Percentiles rank a stretch among this genome's conserved stretches.
phyloP scores from a whole-genome alignment of 2,888 invertebrate species.

The Phrixothrix hirtus region DNA sequence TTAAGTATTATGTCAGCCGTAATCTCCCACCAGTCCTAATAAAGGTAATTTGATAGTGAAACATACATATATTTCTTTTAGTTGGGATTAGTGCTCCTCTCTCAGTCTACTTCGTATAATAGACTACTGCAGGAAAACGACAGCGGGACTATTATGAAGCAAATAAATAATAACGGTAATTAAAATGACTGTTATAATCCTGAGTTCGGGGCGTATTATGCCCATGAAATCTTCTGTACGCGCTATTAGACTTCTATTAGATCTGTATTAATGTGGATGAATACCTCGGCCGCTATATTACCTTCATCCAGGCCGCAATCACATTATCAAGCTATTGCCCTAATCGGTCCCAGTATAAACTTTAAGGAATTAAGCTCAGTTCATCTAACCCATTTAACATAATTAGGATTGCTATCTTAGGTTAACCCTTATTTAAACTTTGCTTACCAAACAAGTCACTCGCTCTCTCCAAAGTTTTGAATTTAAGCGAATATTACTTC shows the following conservation, averaged over 20 bases:
- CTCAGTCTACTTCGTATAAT: neutral
- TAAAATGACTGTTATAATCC: slow-evolving; percentile 28
- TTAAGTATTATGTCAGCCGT: slow-evolving; percentile 10
- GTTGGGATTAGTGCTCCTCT: slow-evolving; percentile 7
- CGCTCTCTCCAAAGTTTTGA: too few relatives aligned
- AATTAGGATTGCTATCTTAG: slow-evolving; percentile 43
- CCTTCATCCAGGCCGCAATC: slow-evolving; percentile 44
- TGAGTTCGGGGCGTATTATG: slow-evolving; percentile 24
- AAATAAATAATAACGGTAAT: slow-evolving; percentile 31
- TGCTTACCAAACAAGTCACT: too few relatives aligned
- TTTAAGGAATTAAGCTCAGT: slow-evolving; percentile 42
- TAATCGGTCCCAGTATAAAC: slow-evolving; percentile 47
- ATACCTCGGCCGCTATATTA: slow-evolving; percentile 34
- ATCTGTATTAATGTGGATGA: slow-evolving; percentile 33
- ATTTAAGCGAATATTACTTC: too few relatives aligned
- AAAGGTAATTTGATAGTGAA: slow-evolving; percentile 21
- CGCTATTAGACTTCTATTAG: slow-evolving; percentile 37
- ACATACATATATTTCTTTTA: slow-evolving; percentile 15
- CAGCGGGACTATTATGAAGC: slow-evolving; percentile 12
- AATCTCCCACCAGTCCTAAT: slow-evolving; percentile 8
- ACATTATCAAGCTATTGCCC: slow-evolving; percentile 49
- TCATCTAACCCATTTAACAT: slow-evolving; percentile 47
- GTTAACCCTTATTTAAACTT: slow-evolving; percentile 34
- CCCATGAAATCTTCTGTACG: slow-evolving; percentile 29
- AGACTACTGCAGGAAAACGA: neutral